Conservation (phyloP, 2,797 vertebrate genomes). For the Rhabdophis nuchalis region DNA sequence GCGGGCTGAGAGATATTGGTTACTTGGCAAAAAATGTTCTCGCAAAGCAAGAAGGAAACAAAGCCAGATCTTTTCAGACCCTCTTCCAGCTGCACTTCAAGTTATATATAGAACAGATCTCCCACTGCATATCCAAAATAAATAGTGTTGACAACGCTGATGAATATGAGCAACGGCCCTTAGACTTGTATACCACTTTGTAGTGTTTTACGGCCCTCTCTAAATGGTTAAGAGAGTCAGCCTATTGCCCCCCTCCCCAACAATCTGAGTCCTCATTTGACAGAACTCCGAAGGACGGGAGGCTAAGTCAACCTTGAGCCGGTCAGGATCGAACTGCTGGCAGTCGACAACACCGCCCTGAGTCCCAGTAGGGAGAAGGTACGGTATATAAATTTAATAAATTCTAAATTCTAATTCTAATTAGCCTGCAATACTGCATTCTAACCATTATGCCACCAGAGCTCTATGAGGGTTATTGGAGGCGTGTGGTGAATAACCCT, state of each 20-base stretch:
- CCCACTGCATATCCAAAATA: background rate
- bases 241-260: background rate
- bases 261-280: background rate
- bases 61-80: conserved; percentile 5
- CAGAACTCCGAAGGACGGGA: background rate
- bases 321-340: background rate
- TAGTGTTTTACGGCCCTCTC: background rate
- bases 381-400: no score
- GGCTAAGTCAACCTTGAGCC: background rate
- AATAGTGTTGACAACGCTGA: background rate
- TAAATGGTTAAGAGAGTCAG: background rate
- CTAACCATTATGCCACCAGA: no score
- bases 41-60: background rate
- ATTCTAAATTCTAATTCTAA: no score
- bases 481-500: background rate
- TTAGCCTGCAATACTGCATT: no score
- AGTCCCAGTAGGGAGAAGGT: no score
- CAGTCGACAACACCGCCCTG: no score
- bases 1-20: conserved; percentile 24
- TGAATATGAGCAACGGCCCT: background rate
- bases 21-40: background rate
- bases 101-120: background rate
- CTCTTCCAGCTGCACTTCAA: background rate
- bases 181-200: background rate
- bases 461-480: no score